phyloP scores from a whole-genome alignment of 2,888 invertebrate species.

The Fragum sueziense region DNA sequence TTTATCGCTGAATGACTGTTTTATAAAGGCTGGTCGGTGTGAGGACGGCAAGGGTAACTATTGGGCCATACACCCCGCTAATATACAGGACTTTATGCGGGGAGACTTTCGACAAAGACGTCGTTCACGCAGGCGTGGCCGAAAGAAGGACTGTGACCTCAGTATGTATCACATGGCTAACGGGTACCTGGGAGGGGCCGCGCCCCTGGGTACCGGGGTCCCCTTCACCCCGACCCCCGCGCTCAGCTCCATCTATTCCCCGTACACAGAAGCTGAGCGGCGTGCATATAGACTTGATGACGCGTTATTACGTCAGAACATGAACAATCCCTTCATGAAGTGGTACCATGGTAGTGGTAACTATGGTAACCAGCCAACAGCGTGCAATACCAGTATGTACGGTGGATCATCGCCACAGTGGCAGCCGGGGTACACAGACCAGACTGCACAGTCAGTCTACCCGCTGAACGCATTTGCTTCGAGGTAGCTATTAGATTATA shows the following conservation, averaged over 20 bases:
- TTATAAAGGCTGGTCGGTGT: slow-evolving; percentile 78
- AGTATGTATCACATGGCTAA: slow-evolving; percentile 74
- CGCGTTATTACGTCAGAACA: slow-evolving; percentile 75
- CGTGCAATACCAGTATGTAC: slow-evolving; percentile 65
- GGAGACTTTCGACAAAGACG: slow-evolving; percentile 79
- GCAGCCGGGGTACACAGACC: slow-evolving; percentile 72
- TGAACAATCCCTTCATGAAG: slow-evolving; percentile 78
- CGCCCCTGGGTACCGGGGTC: slow-evolving; percentile 65
- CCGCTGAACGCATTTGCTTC: slow-evolving; percentile 66
- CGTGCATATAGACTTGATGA: slow-evolving; percentile 77
- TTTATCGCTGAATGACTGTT: slow-evolving; percentile 80
- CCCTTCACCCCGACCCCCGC: slow-evolving; percentile 68
- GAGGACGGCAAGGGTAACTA: slow-evolving; percentile 80
- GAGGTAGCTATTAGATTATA: slow-evolving; percentile 40
- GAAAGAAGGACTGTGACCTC: slow-evolving; percentile 76
- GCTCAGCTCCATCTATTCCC: slow-evolving; percentile 73
- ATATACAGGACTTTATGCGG: slow-evolving; percentile 78
- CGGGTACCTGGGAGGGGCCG: slow-evolving; percentile 63
- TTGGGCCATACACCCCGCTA: slow-evolving; percentile 80
- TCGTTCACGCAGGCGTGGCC: slow-evolving; percentile 72
- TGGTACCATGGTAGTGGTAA: slow-evolving; percentile 74
- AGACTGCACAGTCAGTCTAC: slow-evolving; percentile 66
- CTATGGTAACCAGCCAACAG: slow-evolving; percentile 63
- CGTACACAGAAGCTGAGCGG: slow-evolving; percentile 78
- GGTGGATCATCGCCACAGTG: slow-evolving; percentile 69